These are phyloP conservation scores for Microtus richardsoni DNA, from an alignment of 2,113 vertebrate genomes.

Conservation along the genomic window DNA sequence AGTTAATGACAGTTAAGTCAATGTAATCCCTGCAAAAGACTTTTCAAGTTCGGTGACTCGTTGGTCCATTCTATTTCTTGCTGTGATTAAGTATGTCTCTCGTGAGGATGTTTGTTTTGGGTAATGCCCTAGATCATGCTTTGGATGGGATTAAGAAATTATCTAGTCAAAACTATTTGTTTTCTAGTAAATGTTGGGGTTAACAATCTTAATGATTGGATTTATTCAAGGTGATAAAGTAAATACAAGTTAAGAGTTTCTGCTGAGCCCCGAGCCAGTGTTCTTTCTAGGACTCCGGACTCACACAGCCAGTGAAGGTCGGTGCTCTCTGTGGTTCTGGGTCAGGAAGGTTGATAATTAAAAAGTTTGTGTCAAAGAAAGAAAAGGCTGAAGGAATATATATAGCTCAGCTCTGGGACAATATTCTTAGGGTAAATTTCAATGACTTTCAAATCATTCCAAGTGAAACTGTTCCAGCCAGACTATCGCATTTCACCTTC, in stretches of 20 bases:
- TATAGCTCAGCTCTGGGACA: background rate
- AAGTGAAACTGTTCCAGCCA: constrained; percentile 61
- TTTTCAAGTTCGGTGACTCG: background rate
- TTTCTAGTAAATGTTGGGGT: background rate
- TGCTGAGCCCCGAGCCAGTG: background rate
- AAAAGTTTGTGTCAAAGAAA: background rate
- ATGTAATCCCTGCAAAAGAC: background rate
- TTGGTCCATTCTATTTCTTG: background rate
- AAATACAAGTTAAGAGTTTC: background rate
- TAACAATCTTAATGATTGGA: background rate
- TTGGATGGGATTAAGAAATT: background rate
- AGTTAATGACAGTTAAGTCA: background rate
- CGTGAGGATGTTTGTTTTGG: background rate
- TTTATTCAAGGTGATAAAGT: background rate
- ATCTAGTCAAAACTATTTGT: background rate
- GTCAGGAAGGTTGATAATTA: background rate
- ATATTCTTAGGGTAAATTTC: background rate
- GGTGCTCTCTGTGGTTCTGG: background rate
- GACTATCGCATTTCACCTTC: constrained; percentile 3
- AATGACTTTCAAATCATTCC: constrained; percentile 39
- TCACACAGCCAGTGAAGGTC: background rate
- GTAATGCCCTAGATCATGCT: background rate
- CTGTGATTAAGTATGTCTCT: background rate
- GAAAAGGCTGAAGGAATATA: background rate
- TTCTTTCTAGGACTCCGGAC: background rate